These are phyloP conservation scores for Gastracanthus pulcherrimus DNA, from an alignment of 2,888 invertebrate species.

Conservation along the genomic window DNA sequence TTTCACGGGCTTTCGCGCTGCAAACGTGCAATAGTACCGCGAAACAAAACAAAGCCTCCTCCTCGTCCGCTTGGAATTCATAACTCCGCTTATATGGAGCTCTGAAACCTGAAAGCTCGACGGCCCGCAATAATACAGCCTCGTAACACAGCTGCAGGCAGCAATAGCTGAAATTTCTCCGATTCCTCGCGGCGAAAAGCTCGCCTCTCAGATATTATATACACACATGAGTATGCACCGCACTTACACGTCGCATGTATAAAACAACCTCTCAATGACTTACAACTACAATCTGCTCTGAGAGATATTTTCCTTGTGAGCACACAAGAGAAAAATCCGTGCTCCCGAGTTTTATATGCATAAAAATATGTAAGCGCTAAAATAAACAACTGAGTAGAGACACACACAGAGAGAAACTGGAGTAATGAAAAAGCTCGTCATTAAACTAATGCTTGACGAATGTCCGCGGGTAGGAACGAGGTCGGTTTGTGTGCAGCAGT, in stretches of 20 bases:
- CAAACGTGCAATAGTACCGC: no score
- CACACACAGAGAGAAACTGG: not conserved
- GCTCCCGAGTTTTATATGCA: no score
- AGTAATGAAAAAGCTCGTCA: constrained; percentile 31
- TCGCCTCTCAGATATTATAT: not conserved
- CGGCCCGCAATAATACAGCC: not conserved
- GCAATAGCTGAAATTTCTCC: not conserved
- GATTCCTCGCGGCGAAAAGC: not conserved
- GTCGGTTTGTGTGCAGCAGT: not conserved
- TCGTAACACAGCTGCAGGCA: not conserved
- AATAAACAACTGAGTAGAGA: not conserved
- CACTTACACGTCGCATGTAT: not conserved
- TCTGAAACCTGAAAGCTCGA: not conserved
- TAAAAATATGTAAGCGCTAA: not conserved
- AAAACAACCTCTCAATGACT: not conserved
- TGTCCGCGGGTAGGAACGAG: no score
- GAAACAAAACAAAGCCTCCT: not conserved
- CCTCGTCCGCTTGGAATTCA: not conserved
- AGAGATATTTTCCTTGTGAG: not conserved
- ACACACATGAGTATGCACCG: not conserved
- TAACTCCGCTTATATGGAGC: no score
- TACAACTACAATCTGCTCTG: not conserved
- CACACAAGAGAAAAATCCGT: no score
- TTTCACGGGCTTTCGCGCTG: not conserved
- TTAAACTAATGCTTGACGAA: constrained; percentile 33